Base-by-base conservation (phyloP, 2,797 vertebrate genomes). In the Crocidura indochinensis region DNA sequence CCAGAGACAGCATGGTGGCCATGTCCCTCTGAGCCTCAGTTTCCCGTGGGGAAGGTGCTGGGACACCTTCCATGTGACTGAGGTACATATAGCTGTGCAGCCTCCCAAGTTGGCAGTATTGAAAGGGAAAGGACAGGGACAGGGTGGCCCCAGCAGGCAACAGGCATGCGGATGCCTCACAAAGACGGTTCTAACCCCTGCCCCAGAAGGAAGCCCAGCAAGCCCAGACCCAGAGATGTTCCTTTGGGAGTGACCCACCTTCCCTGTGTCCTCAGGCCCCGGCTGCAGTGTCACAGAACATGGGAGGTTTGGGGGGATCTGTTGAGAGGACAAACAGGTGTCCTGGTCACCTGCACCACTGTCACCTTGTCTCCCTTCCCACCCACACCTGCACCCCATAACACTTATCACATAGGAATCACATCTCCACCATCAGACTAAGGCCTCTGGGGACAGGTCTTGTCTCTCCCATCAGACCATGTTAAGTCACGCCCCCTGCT, bases 241-340 rank as follows among this genome's bases (percentile, higher is more conserved):
- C 51, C 44, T 6, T 10, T 3, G 17, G 56, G 22, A 22, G 17
- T 74, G 51, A 88, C 94, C 87, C 95, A 99, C 99, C 99, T 99
- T 99, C 81, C 99, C 99, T 0, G 99, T 99, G 97, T 99, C 99
- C 96, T 99, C 99, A 0, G 99, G 99, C 38, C 99, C 99, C 0
- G 99, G 99, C 97, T 99, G 99, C 95, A 99, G 96, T 0, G 99
- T 99, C 95, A 99, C 99, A 0, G 99, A 99, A 95, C 99, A 99
- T 0, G 99, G 99, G 76, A 99, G 98, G 95, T 99, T 99, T n/a
- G 99, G 98, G 44, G 99, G 99, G 87, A 99, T 99, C 99, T 99
- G 97, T 62, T 94, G 82, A 64, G 17, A 90, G 4, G 17, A 27
- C 46, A 64, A 60, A 88, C 4, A 76, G 22, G 9, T 72, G 9